A percentile compares a stretch with the other conserved stretches of the same genome.
These are phyloP conservation scores for Rhaphigaster nebulosa DNA, from an alignment of 2,888 invertebrate species.

Conservation along the genomic window DNA sequence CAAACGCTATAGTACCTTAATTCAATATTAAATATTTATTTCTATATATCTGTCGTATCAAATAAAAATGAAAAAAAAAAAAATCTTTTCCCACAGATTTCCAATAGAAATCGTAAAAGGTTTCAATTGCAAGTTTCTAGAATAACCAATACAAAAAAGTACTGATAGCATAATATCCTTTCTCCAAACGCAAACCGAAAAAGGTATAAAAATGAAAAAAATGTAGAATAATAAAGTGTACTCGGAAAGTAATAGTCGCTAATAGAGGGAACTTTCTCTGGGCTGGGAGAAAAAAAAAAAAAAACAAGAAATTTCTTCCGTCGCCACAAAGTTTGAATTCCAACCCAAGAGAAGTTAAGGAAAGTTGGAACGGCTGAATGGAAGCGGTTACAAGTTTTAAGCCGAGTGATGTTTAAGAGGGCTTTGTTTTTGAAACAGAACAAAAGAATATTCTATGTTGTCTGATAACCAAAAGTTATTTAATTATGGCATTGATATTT, in stretches of 20 bases:
- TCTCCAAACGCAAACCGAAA: conserved; percentile 31
- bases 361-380: conserved; percentile 12
- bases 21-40: not conserved
- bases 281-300: not conserved
- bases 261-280: conserved; percentile 11
- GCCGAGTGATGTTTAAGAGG: not conserved
- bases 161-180: not conserved
- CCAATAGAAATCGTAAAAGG: not conserved
- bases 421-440: not conserved
- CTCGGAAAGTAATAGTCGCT: conserved; percentile 2
- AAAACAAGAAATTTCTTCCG: not conserved
- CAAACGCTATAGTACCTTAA: too few relatives aligned
- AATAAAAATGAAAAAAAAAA: not conserved
- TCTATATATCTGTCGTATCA: not conserved
- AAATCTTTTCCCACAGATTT: not conserved
- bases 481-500: not conserved
- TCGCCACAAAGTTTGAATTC: conserved; percentile 37
- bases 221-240: not conserved
- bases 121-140: not conserved
- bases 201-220: conserved; percentile 37
- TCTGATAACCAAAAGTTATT: not conserved
- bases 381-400: not conserved
- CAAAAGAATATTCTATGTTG: not conserved
- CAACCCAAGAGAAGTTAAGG: not conserved
- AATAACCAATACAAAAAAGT: not conserved